Conservation (phyloP, 2,888 invertebrate species). For the Cinara cedri region DNA sequence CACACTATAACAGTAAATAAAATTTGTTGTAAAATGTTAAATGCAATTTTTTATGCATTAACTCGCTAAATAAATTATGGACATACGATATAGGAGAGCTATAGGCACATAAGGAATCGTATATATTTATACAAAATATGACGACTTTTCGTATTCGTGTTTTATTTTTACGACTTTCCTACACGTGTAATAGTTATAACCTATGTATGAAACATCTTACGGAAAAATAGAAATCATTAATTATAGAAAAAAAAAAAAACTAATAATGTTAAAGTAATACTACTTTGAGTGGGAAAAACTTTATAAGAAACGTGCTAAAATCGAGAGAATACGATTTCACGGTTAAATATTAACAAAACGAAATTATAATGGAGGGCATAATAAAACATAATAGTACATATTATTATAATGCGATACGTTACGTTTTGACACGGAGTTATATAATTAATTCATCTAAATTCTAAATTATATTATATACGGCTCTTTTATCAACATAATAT, state of each 20-base stretch:
- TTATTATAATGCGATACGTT: background rate
- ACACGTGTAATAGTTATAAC: background rate
- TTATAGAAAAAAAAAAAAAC: too few species aligned
- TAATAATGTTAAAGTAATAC: too few species aligned
- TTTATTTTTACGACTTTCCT: background rate
- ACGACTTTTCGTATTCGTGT: too few species aligned
- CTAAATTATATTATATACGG: background rate
- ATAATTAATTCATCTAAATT: background rate
- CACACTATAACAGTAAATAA: background rate
- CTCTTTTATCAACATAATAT: background rate
- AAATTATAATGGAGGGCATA: too few species aligned
- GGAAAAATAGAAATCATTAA: conserved; percentile 1
- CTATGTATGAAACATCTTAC: background rate
- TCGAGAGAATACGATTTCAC: conserved; percentile 4
- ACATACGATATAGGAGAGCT: background rate
- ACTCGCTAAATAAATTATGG: conserved; percentile 1
- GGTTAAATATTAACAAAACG: background rate
- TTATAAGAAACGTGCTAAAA: background rate
- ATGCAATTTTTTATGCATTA: conserved; percentile 2
- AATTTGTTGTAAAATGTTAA: background rate
- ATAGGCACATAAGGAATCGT: too few species aligned
- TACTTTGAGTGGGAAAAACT: background rate
- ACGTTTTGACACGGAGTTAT: background rate
- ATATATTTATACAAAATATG: background rate
- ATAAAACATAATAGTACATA: background rate